Conservation (phyloP, 2,888 invertebrate species). For the Phyllotreta striolata region DNA sequence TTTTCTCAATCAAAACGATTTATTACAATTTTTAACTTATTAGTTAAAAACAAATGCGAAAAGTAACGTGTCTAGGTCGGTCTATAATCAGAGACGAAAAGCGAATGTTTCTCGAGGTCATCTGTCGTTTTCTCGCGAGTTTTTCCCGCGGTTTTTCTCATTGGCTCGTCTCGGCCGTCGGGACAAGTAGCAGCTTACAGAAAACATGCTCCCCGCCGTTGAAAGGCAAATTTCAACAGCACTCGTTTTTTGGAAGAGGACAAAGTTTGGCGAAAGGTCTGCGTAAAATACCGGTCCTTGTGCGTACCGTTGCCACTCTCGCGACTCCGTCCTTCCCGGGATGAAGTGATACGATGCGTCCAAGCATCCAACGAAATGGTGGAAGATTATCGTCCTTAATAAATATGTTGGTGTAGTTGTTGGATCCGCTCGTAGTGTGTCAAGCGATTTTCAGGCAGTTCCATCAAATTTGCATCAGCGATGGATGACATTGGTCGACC, state of each 20-base stretch:
- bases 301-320: not conserved
- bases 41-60: no score
- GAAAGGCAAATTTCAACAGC: not conserved
- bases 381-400: conserved; percentile 3
- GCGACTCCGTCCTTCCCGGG: not conserved
- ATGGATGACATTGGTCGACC: conserved; percentile 3
- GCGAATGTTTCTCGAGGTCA: no score
- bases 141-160: no score
- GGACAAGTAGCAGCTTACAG: not conserved
- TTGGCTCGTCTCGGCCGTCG: no score
- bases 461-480: conserved; percentile 37
- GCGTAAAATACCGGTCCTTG: not conserved
- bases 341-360: not conserved
- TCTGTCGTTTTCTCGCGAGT: no score
- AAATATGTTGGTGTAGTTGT: no score
- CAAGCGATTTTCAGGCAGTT: not conserved
- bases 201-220: not conserved
- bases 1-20: no score
- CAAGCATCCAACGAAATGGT: conserved; percentile 3
- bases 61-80: no score
- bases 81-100: no score
- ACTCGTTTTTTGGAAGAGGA: not conserved
- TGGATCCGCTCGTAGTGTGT: not conserved
- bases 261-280: not conserved
- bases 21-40: no score